Evolutionary conservation across 2,888 invertebrate species (phyloP), one percentile per base, ranked within the genome.

Genomic region (Meta bourneti): DNA sequence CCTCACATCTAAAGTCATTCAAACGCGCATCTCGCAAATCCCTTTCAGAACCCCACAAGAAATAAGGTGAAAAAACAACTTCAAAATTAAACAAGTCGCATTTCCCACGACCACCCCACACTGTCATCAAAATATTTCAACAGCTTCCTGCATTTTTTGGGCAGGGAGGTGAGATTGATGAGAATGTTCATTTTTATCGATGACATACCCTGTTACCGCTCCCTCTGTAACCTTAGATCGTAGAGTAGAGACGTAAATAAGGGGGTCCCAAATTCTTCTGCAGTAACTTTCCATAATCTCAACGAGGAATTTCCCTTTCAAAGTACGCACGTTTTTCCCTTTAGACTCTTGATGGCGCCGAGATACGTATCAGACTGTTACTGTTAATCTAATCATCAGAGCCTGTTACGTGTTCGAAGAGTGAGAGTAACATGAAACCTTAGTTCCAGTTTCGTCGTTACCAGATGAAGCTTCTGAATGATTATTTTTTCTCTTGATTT

Each of bases 301-400:
- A 71, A 82, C 82, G 11, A 7, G 16, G 82, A 51, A 72, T 52
- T 79, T 1, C 72, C 54, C 52, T 74, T 52, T 83, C 48, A 19
- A 54, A 51, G 72, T 51, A 83, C 77, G 11, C 51, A 77, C 51
- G 20, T 13, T 51, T 79, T 79, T 52, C 51, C 6, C 20, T 7
- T 81, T 6, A 49, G 49, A 16, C 49, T 49, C 11, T 48, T 49
- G 16, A 34, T 72, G 72, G 72, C 83, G 83, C 83, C 83, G 74
- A 83, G 83, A 83, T 83, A 83, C 34, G 48, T 13, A 83, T 74
- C 72, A 34, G 72, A 13, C 72, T 34, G 83, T 79, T 79, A 20
- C 51, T 20, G 71, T 54, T 75, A 74, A 84, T 84, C 84, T 84
- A 75, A 84, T 84, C 84, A 74, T 84, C 71, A 72, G 34, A 75